Percentiles rank a stretch among this genome's conserved stretches.
Evolutionary conservation across 1,140 invertebrate genomes (phyloP).

Genomic region (Sinonovacula constricta): DNA sequence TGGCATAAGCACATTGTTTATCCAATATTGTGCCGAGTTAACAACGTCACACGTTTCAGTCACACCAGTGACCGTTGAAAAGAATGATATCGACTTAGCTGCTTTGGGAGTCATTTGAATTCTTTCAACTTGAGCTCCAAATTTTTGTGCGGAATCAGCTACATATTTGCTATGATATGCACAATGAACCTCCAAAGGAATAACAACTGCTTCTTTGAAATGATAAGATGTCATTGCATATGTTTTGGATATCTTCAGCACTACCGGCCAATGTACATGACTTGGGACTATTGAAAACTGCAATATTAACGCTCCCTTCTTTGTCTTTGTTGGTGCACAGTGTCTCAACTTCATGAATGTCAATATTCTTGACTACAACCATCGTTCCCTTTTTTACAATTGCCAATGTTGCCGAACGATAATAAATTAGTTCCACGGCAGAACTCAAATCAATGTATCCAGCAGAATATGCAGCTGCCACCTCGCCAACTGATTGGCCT

Average conservation of each 20-base stretch:
- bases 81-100: slow-evolving; percentile 8
- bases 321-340: no score
- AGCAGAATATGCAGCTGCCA: slow-evolving; percentile 63
- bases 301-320: slow-evolving; percentile 37
- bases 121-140: slow-evolving; percentile 12
- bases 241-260: slow-evolving; percentile 18
- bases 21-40: slow-evolving; percentile 45
- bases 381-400: slow-evolving; percentile 59
- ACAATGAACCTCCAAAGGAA: slow-evolving; percentile 27
- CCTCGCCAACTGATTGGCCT: slow-evolving; percentile 71
- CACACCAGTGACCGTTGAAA: slow-evolving; percentile 49
- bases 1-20: slow-evolving; percentile 42
- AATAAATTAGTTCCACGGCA: slow-evolving; percentile 67
- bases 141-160: slow-evolving; percentile 6
- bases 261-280: slow-evolving; percentile 66
- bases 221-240: background rate
- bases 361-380: slow-evolving; percentile 60
- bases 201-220: slow-evolving; percentile 6
- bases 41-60: slow-evolving; percentile 1
- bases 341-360: no score
- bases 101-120: background rate
- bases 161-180: slow-evolving; percentile 60
- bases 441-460: slow-evolving; percentile 57
- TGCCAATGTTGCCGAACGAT: slow-evolving; percentile 55
- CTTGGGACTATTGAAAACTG: slow-evolving; percentile 60